Evolutionary conservation across 2,113 vertebrate species (phyloP).

Genomic region (Spea multiplicata): DNA sequence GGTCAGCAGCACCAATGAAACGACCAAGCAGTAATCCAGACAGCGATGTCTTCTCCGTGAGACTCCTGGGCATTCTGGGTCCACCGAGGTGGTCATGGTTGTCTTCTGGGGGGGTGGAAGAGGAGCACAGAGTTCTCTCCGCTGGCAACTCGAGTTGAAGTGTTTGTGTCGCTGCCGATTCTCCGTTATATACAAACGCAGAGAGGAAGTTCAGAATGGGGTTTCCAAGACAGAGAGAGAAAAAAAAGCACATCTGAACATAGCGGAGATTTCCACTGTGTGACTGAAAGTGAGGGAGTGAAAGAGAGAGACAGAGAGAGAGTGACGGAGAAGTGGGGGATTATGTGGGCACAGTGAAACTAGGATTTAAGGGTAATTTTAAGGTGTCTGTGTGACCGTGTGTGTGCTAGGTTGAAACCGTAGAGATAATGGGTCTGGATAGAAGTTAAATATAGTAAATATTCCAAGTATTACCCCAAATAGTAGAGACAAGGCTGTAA

Average conservation of each 20-base stretch:
- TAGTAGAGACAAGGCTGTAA: too few species aligned
- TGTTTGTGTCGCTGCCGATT: background rate
- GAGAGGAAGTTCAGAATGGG: constrained; percentile 7
- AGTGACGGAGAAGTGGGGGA: background rate
- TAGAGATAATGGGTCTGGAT: too few species aligned
- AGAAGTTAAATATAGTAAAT: too few species aligned
- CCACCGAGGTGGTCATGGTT: background rate
- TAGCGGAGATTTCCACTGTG: constrained; percentile 48
- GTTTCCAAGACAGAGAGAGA: constrained; percentile 39
- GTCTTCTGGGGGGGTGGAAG: background rate
- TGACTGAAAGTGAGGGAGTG: constrained; percentile 1
- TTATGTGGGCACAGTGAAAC: too few species aligned
- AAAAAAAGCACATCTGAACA: background rate
- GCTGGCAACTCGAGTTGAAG: background rate
- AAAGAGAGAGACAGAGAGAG: constrained; percentile 1
- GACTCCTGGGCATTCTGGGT: constrained; percentile 14
- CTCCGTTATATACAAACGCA: constrained; percentile 7
- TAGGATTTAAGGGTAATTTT: too few species aligned
- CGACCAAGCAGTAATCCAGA: constrained; percentile 28
- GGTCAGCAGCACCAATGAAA: background rate
- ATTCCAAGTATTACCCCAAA: too few species aligned
- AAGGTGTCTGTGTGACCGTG: too few species aligned
- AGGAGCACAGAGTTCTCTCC: background rate
- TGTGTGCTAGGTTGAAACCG: too few species aligned
- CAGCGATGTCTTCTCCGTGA: background rate